Percentiles rank a stretch among this genome's conserved stretches.
phyloP scores from a whole-genome alignment of 2,888 invertebrate genomes.

The Drosophila sordidula region DNA sequence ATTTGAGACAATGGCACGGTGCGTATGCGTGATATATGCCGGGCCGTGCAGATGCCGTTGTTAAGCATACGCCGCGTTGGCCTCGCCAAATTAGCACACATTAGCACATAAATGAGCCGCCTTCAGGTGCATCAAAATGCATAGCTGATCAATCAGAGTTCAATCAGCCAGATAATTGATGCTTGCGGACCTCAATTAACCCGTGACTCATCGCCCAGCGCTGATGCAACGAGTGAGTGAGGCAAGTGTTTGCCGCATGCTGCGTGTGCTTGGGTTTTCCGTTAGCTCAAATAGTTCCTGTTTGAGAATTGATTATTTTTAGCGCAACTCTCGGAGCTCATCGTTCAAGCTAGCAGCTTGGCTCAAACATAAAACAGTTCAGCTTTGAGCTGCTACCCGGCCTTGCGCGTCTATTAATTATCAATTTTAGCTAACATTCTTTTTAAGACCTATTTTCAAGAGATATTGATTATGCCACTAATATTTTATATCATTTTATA shows the following conservation, averaged over 20 bases:
- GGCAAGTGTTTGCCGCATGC: conserved; percentile 33
- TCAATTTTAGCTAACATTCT: background rate
- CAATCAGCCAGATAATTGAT: conserved; percentile 55
- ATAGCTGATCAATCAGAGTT: conserved; percentile 20
- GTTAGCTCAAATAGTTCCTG: conserved; percentile 59
- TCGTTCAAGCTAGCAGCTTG: background rate
- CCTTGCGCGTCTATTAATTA: background rate
- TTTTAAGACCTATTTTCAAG: too few relatives aligned
- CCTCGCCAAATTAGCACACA: conserved; percentile 63
- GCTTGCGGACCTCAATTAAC: conserved; percentile 57
- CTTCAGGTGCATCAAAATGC: conserved; percentile 11
- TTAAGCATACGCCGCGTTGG: conserved; percentile 60
- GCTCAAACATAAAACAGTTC: conserved; percentile 20
- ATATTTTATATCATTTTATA: too few relatives aligned
- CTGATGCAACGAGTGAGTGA: conserved; percentile 29
- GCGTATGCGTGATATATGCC: conserved; percentile 55
- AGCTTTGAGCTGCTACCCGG: background rate
- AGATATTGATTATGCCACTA: too few relatives aligned
- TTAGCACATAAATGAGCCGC: conserved; percentile 52
- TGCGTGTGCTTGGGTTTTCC: conserved; percentile 60
- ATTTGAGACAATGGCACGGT: conserved; percentile 42
- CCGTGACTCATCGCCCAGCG: conserved; percentile 37
- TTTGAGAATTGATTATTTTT: conserved; percentile 51
- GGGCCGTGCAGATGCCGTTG: conserved; percentile 20
- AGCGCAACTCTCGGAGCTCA: conserved; percentile 28